These are phyloP conservation scores for Microctenopoma stevenorrisi DNA, from an alignment of 2,797 vertebrate genomes.

Conservation along the genomic window DNA sequence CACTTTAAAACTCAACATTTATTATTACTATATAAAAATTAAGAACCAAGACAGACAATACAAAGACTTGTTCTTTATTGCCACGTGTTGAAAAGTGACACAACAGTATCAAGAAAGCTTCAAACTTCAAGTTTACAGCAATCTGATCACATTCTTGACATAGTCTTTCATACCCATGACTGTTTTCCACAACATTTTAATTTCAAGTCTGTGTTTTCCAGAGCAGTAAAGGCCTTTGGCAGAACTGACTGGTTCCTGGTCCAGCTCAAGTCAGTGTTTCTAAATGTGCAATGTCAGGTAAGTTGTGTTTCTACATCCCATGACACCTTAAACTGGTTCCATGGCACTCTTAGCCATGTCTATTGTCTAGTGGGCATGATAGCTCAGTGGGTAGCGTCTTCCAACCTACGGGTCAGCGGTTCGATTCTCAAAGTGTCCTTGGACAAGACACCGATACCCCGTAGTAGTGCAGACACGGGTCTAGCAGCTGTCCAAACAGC, in stretches of 20 bases:
- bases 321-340: background rate
- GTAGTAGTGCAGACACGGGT: no score
- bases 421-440: no score
- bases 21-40: background rate
- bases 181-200: constrained; percentile 3
- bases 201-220: constrained; percentile 19
- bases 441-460: no score
- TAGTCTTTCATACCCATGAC: constrained; percentile 12
- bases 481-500: no score
- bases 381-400: no score
- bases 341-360: background rate
- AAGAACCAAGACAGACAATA: constrained; percentile 12
- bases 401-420: no score
- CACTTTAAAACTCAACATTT: no score
- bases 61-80: constrained; percentile 43
- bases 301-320: background rate
- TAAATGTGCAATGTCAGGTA: background rate
- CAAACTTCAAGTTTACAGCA: constrained; percentile 23
- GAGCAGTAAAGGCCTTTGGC: constrained; percentile 1
- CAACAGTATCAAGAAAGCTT: constrained; percentile 19
- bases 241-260: background rate
- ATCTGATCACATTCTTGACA: constrained; percentile 4
- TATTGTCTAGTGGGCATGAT: background rate
- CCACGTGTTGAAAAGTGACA: constrained; percentile 26
- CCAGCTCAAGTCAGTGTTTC: background rate